Percentiles rank a stretch among this genome's conserved stretches.
These are phyloP conservation scores for Trematocara zebra DNA, from an alignment of 2,113 vertebrate species.

Conservation along the genomic window DNA sequence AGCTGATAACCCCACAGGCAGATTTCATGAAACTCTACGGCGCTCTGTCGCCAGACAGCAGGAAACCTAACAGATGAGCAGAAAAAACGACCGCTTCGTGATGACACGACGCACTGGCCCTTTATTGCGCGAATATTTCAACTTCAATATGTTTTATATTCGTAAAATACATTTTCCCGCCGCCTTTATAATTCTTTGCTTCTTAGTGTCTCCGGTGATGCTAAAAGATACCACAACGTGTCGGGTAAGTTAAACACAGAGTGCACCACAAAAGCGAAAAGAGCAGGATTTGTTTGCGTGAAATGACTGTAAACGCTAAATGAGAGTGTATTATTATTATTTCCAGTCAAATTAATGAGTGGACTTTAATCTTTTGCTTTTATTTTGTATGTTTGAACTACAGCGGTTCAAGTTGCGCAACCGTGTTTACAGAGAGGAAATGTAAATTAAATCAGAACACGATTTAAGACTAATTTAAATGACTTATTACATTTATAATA, in stretches of 20 bases:
- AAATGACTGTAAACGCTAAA: not conserved
- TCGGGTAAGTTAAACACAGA: not conserved
- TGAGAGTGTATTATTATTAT: not conserved
- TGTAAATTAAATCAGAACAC: not conserved
- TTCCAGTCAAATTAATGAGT: not conserved
- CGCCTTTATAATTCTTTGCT: not conserved
- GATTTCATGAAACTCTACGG: not conserved
- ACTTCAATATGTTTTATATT: not conserved
- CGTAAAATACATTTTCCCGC: not conserved
- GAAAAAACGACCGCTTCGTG: not conserved
- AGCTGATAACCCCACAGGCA: not conserved
- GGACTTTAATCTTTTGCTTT: not conserved
- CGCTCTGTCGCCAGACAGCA: not conserved
- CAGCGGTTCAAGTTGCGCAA: not conserved
- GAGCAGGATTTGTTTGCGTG: not conserved
- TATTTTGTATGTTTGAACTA: not conserved
- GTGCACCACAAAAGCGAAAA: not conserved
- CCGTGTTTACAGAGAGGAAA: not conserved
- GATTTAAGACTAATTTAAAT: not conserved
- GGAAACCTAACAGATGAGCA: not conserved
- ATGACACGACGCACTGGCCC: not conserved
- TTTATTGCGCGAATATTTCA: not conserved
- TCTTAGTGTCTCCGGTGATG: not conserved
- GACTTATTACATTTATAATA: not conserved
- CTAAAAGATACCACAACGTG: not conserved